Conservation (phyloP, 1,140 invertebrate genomes). For the Battus philenor region DNA sequence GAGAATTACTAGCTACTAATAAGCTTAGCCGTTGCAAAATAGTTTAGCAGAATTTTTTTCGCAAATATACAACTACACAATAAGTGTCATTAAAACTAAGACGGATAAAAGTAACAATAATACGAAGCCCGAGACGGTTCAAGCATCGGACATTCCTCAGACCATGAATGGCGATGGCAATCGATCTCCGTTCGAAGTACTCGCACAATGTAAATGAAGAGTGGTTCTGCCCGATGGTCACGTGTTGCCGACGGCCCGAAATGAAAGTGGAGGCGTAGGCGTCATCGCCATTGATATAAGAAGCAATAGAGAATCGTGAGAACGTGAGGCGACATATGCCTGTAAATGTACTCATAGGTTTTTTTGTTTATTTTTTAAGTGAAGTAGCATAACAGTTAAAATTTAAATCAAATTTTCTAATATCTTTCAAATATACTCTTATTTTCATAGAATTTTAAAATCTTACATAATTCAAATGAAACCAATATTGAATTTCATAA, state of each 20-base stretch:
- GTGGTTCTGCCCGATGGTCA: slow-evolving; percentile 44
- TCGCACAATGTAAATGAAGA: slow-evolving; percentile 43
- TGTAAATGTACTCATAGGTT: too few relatives aligned
- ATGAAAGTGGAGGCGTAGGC: slow-evolving; percentile 63
- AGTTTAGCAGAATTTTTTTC: too few relatives aligned
- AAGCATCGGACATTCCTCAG: slow-evolving; percentile 38
- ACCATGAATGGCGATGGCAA: slow-evolving; percentile 26
- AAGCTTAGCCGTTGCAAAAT: too few relatives aligned
- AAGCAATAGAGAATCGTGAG: slow-evolving; percentile 27
- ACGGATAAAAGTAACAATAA: slow-evolving; percentile 46
- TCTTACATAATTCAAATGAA: too few relatives aligned
- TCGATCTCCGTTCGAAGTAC: slow-evolving; percentile 31
- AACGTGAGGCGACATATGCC: too few relatives aligned
- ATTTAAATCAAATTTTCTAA: too few relatives aligned
- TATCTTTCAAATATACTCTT: too few relatives aligned
- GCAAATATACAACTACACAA: slow-evolving; percentile 3
- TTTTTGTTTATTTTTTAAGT: too few relatives aligned
- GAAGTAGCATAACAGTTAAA: too few relatives aligned
- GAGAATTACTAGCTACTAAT: too few relatives aligned
- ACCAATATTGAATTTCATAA: too few relatives aligned
- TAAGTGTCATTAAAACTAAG: slow-evolving; percentile 21
- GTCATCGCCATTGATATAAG: slow-evolving; percentile 31
- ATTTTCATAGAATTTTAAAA: too few relatives aligned
- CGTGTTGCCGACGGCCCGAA: slow-evolving; percentile 43
- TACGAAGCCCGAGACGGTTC: slow-evolving; percentile 46